Percentiles rank a stretch among this genome's conserved stretches.
Evolutionary conservation across 2,888 invertebrate genomes (phyloP).

Genomic region (Peribatodes rhomboidaria): DNA sequence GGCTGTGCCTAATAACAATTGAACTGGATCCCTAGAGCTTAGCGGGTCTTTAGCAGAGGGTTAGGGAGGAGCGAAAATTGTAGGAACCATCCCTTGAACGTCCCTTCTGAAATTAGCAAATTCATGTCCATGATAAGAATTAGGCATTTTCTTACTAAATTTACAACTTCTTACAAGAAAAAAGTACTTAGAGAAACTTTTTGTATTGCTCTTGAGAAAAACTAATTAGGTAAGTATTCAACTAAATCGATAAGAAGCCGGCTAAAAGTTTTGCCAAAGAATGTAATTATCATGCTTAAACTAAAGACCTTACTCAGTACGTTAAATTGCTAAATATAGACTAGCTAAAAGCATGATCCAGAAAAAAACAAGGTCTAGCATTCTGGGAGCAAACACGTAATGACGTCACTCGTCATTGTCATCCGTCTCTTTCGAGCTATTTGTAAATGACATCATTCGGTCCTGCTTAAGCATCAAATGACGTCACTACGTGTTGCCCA

Average conservation of each 20-base stretch:
- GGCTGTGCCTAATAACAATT: slow-evolving; percentile 8
- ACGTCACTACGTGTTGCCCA: no score
- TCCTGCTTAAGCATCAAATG: no score
- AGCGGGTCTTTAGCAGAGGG: slow-evolving; percentile 11
- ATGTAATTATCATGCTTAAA: neutral
- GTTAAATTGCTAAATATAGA: no score
- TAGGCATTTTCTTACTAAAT: neutral
- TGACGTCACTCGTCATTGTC: no score
- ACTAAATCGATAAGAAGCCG: neutral
- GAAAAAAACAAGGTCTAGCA: no score
- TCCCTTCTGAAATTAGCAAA: neutral
- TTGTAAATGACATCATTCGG: no score
- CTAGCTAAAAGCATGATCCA: no score
- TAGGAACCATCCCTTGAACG: neutral
- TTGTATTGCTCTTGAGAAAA: neutral
- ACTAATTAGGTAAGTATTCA: neutral
- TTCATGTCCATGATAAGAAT: neutral
- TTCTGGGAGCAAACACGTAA: no score
- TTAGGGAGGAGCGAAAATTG: slow-evolving; percentile 8
- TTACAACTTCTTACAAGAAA: neutral
- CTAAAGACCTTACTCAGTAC: no score
- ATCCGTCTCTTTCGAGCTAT: no score
- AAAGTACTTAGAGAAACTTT: neutral
- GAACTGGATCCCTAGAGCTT: slow-evolving; percentile 15
- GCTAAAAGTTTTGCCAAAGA: neutral